These are phyloP conservation scores for Diuraphis noxia DNA, from an alignment of 1,140 invertebrate genomes.

Conservation along the genomic window DNA sequence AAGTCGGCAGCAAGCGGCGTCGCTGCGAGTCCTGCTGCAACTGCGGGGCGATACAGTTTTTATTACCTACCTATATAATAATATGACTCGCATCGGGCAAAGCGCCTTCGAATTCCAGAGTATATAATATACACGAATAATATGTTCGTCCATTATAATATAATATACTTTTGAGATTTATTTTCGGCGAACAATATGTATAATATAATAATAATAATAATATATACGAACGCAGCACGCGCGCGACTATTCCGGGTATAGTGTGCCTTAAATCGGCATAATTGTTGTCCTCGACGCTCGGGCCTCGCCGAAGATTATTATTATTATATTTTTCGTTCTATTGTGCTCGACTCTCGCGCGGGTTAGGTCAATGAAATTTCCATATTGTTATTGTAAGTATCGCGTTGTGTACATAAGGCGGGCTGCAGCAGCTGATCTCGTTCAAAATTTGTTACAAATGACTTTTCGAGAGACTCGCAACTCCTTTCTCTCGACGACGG, in stretches of 20 bases:
- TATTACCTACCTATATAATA: background rate
- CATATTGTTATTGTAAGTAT: too few species aligned
- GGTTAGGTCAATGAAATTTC: conserved; percentile 34
- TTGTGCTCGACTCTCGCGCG: background rate
- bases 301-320: background rate
- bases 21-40: background rate
- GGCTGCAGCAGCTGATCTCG: conserved; percentile 38
- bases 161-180: background rate
- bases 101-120: background rate
- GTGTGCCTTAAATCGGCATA: background rate
- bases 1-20: background rate
- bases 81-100: background rate
- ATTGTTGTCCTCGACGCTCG: background rate
- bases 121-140: background rate
- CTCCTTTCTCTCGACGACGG: background rate
- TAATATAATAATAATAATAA: background rate
- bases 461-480: conserved; percentile 33
- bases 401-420: background rate
- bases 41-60: background rate
- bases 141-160: background rate
- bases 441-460: conserved; percentile 50
- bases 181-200: background rate
- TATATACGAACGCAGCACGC: conserved; percentile 23
- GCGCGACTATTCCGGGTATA: background rate
- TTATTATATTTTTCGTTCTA: background rate